Base-by-base conservation (phyloP, 2,888 invertebrate genomes). In the Leptinotarsa tumamoca region DNA sequence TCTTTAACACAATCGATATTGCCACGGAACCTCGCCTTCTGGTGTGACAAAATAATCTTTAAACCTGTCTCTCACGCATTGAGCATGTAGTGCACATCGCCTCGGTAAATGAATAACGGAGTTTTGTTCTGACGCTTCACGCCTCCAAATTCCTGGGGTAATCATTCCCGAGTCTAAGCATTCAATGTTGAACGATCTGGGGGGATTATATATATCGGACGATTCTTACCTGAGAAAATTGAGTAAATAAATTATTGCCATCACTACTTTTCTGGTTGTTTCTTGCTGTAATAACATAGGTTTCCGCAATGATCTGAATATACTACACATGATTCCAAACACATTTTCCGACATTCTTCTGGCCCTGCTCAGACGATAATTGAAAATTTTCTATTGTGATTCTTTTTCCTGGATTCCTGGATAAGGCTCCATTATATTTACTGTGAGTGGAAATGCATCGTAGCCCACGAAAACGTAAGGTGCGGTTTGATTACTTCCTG, bases 381-480 rank as follows among this genome's bases (percentile, higher is more conserved):
- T 33, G 33, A 33, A 83, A 68, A 82, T 78, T 74, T 75, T 73
- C 75, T 82, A 68, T 15, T n/a, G n/a, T 52, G 76, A 70, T 33
- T 79, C 80, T 72, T 73, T 77, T 7, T 50, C 58, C 61, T 75
- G 75, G 23, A 66, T 67, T 49, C 79, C 80, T 33, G 81, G 33
- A 67, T 75, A 82, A 15, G 81, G 81, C 68, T 83, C 83, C 80
- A 83, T 79, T 14, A 81, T 68, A 71, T 80, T 68, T 63, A 54
- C 68, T 51, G 33, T 67, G 13, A 83, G 69, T 23, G 82, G 72
- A 78, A 79, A 78, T 27, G 78, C 76, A 18, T 69, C 70, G 63
- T 78, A 74, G 15, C 49, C 78, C n/a, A 76, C 56, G 72, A 78
- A 69, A 18, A 74, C 58, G 15, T 76, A 74, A 33, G 78, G 76